A percentile compares a stretch with the other conserved stretches of the same genome.
These are phyloP conservation scores for Papilio helenus DNA, from an alignment of 1,140 invertebrate genomes.

Conservation along the genomic window DNA sequence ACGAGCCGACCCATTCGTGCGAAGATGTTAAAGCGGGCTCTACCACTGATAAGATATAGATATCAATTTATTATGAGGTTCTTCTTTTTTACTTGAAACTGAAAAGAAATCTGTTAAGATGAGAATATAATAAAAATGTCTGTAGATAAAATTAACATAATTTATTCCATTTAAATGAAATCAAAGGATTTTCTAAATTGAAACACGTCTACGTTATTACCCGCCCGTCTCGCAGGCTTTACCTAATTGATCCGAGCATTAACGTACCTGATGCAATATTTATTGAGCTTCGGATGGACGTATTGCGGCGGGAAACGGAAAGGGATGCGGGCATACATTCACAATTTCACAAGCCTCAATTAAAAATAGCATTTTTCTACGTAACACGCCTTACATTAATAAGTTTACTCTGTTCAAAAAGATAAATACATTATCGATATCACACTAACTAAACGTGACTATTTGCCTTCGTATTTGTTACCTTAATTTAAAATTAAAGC, in stretches of 20 bases:
- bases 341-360: background rate
- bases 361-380: background rate
- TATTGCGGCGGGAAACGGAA: constrained; percentile 19
- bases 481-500: background rate
- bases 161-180: background rate
- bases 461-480: no score
- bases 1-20: no score
- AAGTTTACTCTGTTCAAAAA: background rate
- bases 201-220: background rate
- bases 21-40: no score
- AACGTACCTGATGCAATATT: constrained; percentile 10
- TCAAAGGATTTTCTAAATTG: constrained; percentile 2
- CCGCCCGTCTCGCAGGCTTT: background rate
- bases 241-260: constrained; percentile 24
- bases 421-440: background rate
- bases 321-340: constrained; percentile 10
- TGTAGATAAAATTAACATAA: background rate
- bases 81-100: no score
- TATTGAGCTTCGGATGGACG: constrained; percentile 27
- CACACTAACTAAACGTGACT: no score
- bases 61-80: background rate
- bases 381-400: background rate
- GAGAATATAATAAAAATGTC: background rate
- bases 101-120: background rate
- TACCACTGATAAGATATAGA: no score